Conservation (phyloP, 2,797 vertebrate species). For the Scolopax bukidnonensis region DNA sequence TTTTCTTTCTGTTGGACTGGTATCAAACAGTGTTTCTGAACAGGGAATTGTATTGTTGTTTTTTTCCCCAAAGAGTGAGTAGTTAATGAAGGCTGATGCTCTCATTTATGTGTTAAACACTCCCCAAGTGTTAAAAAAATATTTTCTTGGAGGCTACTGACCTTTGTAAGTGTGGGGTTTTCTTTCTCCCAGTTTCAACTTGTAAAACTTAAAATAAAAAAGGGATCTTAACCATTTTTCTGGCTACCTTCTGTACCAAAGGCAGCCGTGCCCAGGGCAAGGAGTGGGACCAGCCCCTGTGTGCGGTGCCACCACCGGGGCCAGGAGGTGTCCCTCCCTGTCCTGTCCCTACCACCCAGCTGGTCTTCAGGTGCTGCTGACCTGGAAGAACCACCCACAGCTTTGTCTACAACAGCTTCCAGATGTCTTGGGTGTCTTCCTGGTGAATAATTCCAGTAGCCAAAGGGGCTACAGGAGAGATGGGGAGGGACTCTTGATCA, state of each 20-base stretch:
- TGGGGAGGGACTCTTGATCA: too few relatives aligned
- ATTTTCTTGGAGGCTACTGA: not conserved
- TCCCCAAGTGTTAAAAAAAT: not conserved
- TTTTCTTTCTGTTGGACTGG: not conserved
- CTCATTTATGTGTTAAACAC: not conserved
- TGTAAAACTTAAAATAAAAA: not conserved
- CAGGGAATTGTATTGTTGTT: not conserved
- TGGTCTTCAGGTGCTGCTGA: not conserved
- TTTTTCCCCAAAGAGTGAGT: not conserved
- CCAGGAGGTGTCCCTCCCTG: rapidly evolving
- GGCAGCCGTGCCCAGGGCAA: rapidly evolving
- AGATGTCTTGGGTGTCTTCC: not conserved
- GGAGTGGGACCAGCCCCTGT: not conserved
- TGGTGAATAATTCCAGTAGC: not conserved
- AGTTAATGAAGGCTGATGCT: not conserved
- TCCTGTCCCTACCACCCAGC: not conserved
- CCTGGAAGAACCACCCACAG: rapidly evolving
- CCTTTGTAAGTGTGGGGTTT: not conserved
- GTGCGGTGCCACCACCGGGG: rapidly evolving
- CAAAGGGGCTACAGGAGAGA: too few relatives aligned
- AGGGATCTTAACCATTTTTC: not conserved
- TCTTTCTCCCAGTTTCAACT: not conserved
- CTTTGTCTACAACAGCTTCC: not conserved
- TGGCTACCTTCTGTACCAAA: not conserved
- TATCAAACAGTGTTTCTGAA: not conserved